Evolutionary conservation across 2,888 invertebrate species (phyloP).

Genomic region (Melitaea athalia): DNA sequence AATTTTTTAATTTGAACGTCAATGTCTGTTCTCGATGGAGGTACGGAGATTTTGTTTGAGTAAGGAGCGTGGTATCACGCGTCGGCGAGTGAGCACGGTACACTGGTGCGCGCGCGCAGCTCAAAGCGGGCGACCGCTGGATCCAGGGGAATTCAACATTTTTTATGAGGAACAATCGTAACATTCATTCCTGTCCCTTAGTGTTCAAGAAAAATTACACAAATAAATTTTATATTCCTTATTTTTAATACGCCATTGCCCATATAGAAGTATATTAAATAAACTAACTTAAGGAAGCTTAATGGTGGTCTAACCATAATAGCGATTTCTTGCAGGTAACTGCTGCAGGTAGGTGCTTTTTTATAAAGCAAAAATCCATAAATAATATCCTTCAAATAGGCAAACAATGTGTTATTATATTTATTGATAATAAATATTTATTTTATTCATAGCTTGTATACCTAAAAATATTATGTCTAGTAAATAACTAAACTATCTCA

Average conservation of each 20-base stretch:
- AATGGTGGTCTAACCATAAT: no score
- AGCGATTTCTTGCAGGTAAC: no score
- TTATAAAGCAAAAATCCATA: no score
- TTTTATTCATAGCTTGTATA: neutral
- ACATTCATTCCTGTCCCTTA: no score
- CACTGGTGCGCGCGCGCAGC: conserved; percentile 76
- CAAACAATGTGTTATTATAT: no score
- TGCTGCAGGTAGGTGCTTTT: no score
- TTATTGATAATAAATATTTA: no score
- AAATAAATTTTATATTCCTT: neutral
- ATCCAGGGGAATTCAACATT: conserved; percentile 60
- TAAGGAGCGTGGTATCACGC: conserved; percentile 54
- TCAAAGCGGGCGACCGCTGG: conserved; percentile 57
- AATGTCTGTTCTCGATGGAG: conserved; percentile 16
- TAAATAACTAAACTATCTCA: neutral
- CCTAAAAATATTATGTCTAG: no score
- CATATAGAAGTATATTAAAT: no score
- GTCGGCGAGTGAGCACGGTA: conserved; percentile 67
- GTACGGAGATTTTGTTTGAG: conserved; percentile 44
- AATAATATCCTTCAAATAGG: no score
- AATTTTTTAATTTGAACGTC: conserved; percentile 8
- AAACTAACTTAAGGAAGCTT: no score
- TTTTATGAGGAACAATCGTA: conserved; percentile 1
- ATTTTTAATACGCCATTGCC: no score
- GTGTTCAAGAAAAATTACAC: neutral